These are phyloP conservation scores for Poecilia latipinna DNA, from an alignment of 2,113 vertebrate species.

Conservation along the genomic window DNA sequence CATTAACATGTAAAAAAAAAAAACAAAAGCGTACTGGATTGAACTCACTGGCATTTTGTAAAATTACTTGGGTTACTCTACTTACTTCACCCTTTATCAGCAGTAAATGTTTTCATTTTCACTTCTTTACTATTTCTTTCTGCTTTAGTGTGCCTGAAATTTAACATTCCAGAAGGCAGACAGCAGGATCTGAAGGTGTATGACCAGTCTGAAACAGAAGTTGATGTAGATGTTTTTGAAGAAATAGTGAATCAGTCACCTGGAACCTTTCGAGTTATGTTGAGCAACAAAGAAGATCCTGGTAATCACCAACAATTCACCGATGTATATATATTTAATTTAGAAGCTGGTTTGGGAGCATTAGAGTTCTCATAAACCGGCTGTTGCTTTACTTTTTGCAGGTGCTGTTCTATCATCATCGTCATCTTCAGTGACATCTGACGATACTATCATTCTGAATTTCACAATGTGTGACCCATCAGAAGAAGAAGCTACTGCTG, in stretches of 20 bases:
- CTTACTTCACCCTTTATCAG: background rate
- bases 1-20: too few species aligned
- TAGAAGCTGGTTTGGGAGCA: background rate
- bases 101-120: background rate
- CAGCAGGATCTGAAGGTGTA: background rate
- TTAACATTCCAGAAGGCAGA: background rate
- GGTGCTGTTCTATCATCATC: background rate
- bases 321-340: background rate
- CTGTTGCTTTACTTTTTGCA: background rate
- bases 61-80: background rate
- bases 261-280: background rate
- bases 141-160: background rate
- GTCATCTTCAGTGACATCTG: slow-evolving; percentile 1
- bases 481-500: slow-evolving; percentile 5
- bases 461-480: background rate
- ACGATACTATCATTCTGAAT: slow-evolving; percentile 9
- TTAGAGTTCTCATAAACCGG: background rate
- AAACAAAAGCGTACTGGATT: background rate
- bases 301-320: background rate
- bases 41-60: background rate
- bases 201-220: background rate
- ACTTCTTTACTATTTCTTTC: background rate
- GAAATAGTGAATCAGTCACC: background rate
- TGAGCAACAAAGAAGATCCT: background rate
- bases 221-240: background rate